These are phyloP conservation scores for Alfaro cultratus DNA, from an alignment of 2,797 vertebrate species.

Conservation along the genomic window DNA sequence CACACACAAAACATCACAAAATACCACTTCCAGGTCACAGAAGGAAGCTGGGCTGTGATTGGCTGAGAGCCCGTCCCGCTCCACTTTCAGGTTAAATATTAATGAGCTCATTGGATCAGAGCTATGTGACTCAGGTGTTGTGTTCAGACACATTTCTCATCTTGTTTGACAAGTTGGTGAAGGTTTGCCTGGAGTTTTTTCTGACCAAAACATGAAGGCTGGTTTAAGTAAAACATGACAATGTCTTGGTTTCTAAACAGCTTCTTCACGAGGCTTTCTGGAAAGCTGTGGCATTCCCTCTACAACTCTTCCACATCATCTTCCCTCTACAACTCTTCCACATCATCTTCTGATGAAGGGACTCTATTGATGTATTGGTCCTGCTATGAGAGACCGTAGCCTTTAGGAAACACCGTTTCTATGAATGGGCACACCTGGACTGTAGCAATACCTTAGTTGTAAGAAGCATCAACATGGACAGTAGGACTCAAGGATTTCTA, in stretches of 20 bases:
- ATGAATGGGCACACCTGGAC: not conserved
- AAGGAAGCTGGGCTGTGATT: constrained; percentile 13
- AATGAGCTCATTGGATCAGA: constrained; percentile 29
- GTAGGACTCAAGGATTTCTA: not conserved
- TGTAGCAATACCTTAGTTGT: not conserved
- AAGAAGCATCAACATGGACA: not conserved
- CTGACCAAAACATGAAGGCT: not conserved
- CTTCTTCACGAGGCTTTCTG: not conserved
- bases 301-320: not conserved
- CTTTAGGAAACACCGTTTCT: not conserved
- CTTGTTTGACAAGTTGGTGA: not conserved
- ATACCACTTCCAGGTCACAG: constrained; percentile 20
- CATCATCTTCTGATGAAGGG: not conserved
- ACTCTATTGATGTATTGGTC: not conserved
- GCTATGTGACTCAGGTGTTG: constrained; percentile 4
- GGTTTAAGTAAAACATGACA: not conserved
- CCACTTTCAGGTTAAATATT: constrained; percentile 43
- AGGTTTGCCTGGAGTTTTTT: not conserved
- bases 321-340: not conserved
- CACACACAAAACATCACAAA: not conserved
- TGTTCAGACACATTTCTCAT: not conserved
- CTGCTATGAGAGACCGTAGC: not conserved
- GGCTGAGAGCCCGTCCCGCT: constrained; percentile 12
- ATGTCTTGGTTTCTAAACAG: not conserved
- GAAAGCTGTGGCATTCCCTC: not conserved